Evolutionary conservation across 2,888 invertebrate genomes (phyloP).

Genomic region (Bugulina stolonifera): DNA sequence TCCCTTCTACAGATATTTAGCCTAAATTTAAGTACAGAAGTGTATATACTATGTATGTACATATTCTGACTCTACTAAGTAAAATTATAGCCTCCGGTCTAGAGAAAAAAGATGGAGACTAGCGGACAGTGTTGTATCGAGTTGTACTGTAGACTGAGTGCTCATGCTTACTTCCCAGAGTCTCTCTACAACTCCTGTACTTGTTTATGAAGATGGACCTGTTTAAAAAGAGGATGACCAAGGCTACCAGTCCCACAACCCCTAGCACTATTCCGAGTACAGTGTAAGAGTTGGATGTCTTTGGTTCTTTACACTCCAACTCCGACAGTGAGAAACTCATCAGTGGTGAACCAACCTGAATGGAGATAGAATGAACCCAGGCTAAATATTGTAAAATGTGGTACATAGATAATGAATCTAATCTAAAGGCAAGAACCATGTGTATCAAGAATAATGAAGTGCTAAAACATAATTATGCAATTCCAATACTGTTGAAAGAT

Average conservation of each 20-base stretch:
- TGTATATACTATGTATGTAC: no score
- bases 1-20: no score
- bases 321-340: not conserved
- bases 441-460: no score
- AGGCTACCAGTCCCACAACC: not conserved
- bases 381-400: no score
- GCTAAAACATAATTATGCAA: no score
- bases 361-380: not conserved
- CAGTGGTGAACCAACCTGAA: not conserved
- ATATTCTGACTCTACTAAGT: no score
- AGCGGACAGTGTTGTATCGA: not conserved
- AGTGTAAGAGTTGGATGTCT: not conserved
- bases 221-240: not conserved
- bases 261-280: conserved; percentile 4
- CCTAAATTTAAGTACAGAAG: no score
- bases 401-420: no score
- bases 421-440: no score
- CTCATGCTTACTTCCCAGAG: conserved; percentile 20
- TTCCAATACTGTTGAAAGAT: no score
- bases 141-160: not conserved
- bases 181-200: conserved; percentile 10
- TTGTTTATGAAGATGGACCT: conserved; percentile 12
- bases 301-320: not conserved
- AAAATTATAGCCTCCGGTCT: not conserved
- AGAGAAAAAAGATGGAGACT: not conserved